A percentile compares a stretch with the other conserved stretches of the same genome.
Conservation (phyloP, 2,113 vertebrate species). For the Chloroceryle aenea region DNA sequence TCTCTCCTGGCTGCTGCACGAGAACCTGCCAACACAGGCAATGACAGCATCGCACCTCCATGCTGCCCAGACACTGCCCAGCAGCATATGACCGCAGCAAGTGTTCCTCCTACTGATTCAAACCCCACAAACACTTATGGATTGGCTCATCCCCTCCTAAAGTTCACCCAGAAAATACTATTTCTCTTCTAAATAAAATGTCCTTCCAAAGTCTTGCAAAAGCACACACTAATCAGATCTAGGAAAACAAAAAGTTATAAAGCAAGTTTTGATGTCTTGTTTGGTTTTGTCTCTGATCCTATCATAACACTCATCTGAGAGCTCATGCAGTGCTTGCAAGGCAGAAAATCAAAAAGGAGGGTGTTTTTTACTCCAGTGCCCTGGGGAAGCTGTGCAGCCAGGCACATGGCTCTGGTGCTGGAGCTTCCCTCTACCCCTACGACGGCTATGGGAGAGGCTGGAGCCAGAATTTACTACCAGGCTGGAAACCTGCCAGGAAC, state of each 20-base stretch:
- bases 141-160: background rate
- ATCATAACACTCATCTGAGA: background rate
- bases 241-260: background rate
- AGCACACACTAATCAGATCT: accelerated
- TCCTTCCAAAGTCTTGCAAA: background rate
- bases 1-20: accelerated
- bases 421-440: background rate
- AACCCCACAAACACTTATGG: background rate
- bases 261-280: background rate
- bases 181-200: background rate
- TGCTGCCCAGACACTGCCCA: accelerated
- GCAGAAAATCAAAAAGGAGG: background rate
- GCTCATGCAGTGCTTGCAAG: background rate
- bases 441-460: background rate
- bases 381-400: background rate
- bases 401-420: background rate
- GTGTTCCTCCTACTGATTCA: background rate
- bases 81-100: background rate
- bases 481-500: background rate
- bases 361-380: background rate
- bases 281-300: background rate
- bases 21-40: background rate
- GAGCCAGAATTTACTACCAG: conserved; percentile 17
- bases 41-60: background rate
- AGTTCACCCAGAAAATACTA: background rate